Base-by-base conservation (phyloP, 2,888 invertebrate species). In the Plebejus argus region DNA sequence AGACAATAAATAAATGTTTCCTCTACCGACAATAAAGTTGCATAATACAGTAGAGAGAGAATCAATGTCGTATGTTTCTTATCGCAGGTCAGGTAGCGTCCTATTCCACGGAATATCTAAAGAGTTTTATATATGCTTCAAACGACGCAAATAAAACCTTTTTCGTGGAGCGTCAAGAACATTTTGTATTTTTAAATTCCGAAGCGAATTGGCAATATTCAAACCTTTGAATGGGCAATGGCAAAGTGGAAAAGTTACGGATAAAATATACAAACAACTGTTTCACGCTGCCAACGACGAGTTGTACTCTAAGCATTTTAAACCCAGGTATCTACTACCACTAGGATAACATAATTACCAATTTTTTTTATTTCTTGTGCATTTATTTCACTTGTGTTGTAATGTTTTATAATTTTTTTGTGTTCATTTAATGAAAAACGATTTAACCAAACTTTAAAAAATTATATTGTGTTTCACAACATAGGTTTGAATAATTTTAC, bases 11-110 rank as follows among this genome's bases (percentile, higher is more conserved):
- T 20, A 20, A 58, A 58, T 58, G 20, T 58, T 58, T 58, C 15
- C 18, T 53, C 4, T 15, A 18, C 53, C 10, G 23, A 23, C 61
- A 61, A 61, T 61, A 61, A 23, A 23, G 8, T 23, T 61, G 20
- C 61, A 61, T 23, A 61, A 61, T 61, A 23, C 61, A 61, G 6
- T 33, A 12, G 90, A 90, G 92, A 87, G 92, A 89, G 80, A 79
- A n/a, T 76, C 72, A 5, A 39, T 39, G 35, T 35, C 71, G 39
- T 45, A 23, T 53, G 18, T 53, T 53, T 71, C 72, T 39, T 71
- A 71, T 71, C 66, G 28, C 66, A 66, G 66, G 66, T 66, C 66
- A 66, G 66, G 28, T 66, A 20, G 23, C 12, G 61, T 61, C 61
- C 61, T 23, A 23, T 23, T 23, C n/a, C 66, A 53, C n/a, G 23